Evolutionary conservation across 2,888 invertebrate genomes (phyloP).

Genomic region (Steromphala cineraria): DNA sequence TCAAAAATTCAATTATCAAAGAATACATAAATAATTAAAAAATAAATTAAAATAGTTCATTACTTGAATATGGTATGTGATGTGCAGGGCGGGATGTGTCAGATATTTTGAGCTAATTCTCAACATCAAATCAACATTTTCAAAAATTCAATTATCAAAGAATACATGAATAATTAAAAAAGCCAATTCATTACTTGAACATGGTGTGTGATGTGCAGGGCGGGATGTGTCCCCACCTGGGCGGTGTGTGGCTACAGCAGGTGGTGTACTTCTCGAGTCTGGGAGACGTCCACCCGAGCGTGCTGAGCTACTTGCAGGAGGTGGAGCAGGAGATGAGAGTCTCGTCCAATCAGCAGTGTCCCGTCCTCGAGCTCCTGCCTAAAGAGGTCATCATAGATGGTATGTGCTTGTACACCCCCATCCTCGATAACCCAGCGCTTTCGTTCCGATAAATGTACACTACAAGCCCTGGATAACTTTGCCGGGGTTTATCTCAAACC

Average conservation of each 20-base stretch:
- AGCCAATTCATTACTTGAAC: neutral
- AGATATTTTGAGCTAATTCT: no score
- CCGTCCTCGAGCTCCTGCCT: conserved; percentile 41
- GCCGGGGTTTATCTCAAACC: no score
- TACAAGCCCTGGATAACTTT: no score
- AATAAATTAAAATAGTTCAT: neutral
- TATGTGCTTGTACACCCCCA: conserved; percentile 5
- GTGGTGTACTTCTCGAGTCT: conserved; percentile 19
- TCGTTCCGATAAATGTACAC: no score
- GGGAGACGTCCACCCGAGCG: neutral
- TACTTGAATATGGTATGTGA: neutral
- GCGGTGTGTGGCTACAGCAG: conserved; percentile 19
- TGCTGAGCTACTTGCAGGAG: conserved; percentile 22
- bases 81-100: neutral
- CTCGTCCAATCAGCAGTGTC: conserved; percentile 26
- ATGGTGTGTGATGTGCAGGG: neutral
- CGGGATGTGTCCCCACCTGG: conserved; percentile 15
- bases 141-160: no score
- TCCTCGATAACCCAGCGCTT: no score
- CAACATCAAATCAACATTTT: no score
- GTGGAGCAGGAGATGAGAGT: neutral
- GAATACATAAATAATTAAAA: no score
- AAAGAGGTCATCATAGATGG: conserved; percentile 37
- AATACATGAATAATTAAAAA: no score
- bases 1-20: no score